Conservation (phyloP, 2,888 invertebrate species). For the Zonitis immaculata region DNA sequence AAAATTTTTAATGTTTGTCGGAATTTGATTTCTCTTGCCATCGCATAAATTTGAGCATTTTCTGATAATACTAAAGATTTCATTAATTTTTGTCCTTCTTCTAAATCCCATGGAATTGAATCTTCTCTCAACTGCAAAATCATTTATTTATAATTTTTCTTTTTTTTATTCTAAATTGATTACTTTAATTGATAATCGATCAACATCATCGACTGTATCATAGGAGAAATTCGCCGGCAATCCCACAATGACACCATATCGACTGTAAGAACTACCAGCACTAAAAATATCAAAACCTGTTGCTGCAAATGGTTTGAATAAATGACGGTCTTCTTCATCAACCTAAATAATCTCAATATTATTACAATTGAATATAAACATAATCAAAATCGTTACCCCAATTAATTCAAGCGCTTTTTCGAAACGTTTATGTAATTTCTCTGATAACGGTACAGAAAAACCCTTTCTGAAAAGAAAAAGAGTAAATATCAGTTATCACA, state of each 20-base stretch:
- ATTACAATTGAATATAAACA: not conserved
- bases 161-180: not conserved
- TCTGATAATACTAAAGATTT: slow-evolving; percentile 69
- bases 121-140: slow-evolving; percentile 56
- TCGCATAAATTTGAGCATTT: slow-evolving; percentile 73
- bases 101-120: slow-evolving; percentile 60
- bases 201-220: slow-evolving; percentile 52
- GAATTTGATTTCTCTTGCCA: slow-evolving; percentile 69
- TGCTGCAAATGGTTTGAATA: slow-evolving; percentile 63
- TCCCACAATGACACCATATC: slow-evolving; percentile 64
- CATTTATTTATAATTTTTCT: not conserved
- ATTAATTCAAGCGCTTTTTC: slow-evolving; percentile 58
- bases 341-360: slow-evolving; percentile 39
- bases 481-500: slow-evolving; percentile 13
- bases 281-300: slow-evolving; percentile 69
- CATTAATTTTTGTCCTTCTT: slow-evolving; percentile 58
- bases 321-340: slow-evolving; percentile 48
- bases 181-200: slow-evolving; percentile 57
- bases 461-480: slow-evolving; percentile 53
- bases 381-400: slow-evolving; percentile 36
- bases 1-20: slow-evolving; percentile 57
- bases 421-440: slow-evolving; percentile 51
- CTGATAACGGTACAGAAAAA: slow-evolving; percentile 53
- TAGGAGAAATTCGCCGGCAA: slow-evolving; percentile 70
- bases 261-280: slow-evolving; percentile 55